Base-by-base conservation (phyloP, 2,113 vertebrate genomes). In the Aix galericulata region DNA sequence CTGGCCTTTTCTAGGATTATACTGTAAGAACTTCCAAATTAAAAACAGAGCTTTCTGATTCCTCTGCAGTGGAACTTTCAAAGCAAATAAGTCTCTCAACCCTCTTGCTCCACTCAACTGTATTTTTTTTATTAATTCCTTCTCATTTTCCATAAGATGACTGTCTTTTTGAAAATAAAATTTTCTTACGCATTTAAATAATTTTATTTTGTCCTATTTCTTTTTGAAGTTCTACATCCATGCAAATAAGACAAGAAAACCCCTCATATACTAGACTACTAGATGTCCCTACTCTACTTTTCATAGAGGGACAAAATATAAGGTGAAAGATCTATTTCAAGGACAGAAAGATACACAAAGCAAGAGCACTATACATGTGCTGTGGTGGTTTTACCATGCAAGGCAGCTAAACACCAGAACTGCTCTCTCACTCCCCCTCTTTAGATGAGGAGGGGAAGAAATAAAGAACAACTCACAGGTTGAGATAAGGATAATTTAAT, bases 111-210 rank as follows among this genome's bases (percentile, higher is more conserved):
- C 82, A 68, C 68, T 95, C 91, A 76, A 34, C 86, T 94, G 71
- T 94, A 83, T 68, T 95, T 94, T 92, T 91, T 66, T 82, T 86
- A 86, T 82, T 95, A 93, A 93, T 95, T 93, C 75, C 46, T 88
- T 86, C 67, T 93, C 40, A 32, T 90, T 95, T 92, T 95, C 88
- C 44, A 48, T 82, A 97, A 73, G 69, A 85, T 2, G 8, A 27
- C 23, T 95, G 76, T 96, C 87, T 52, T n/a, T 83, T 80, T 87
- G 62, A 81, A 92, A 89, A 95, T 50, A 25, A 95, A 95, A 94
- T 86, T 88, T 46, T 82, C 94, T 92, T 77, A 69, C 53, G 15
- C 84, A 32, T 92, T 97, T 86, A 92, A 96, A 91, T 88, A 78
- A 84, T 91, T 83, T 86, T 91, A 42, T 92, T 96, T 96, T 82